These are phyloP conservation scores for Craterocephalus amniculus DNA, from an alignment of 2,797 vertebrate genomes.

Conservation along the genomic window DNA sequence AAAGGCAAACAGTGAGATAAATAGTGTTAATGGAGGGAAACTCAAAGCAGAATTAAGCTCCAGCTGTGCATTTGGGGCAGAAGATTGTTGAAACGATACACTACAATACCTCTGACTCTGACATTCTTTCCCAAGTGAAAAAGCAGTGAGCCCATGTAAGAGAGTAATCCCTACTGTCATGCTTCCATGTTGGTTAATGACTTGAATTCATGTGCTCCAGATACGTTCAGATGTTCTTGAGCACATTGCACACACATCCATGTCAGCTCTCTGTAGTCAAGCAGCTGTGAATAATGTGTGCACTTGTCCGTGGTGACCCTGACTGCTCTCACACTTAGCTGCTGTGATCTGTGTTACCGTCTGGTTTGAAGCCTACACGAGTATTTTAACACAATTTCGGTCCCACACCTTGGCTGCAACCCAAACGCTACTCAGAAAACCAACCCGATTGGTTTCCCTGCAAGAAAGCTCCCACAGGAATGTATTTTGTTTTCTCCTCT, in stretches of 20 bases:
- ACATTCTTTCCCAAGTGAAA: conserved; percentile 12
- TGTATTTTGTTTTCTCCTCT: neutral
- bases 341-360: conserved; percentile 49
- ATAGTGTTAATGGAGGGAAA: neutral
- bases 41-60: neutral
- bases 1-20: neutral
- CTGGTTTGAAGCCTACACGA: conserved; percentile 21
- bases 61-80: neutral
- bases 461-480: neutral
- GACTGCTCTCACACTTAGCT: conserved; percentile 53
- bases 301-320: conserved; percentile 51
- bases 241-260: neutral
- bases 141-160: conserved; percentile 1
- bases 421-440: neutral
- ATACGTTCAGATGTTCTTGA: conserved; percentile 12
- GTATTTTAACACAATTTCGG: conserved; percentile 33
- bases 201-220: conserved; percentile 16
- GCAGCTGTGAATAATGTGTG: conserved; percentile 56
- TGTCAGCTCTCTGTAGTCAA: conserved; percentile 28
- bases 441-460: neutral
- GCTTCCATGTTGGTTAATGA: conserved; percentile 14
- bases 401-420: conserved; percentile 5
- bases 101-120: conserved; percentile 11
- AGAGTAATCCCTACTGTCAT: neutral
- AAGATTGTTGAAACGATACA: conserved; percentile 4